Conservation (phyloP, 2,797 vertebrate species). For the Clarias fuscus region DNA sequence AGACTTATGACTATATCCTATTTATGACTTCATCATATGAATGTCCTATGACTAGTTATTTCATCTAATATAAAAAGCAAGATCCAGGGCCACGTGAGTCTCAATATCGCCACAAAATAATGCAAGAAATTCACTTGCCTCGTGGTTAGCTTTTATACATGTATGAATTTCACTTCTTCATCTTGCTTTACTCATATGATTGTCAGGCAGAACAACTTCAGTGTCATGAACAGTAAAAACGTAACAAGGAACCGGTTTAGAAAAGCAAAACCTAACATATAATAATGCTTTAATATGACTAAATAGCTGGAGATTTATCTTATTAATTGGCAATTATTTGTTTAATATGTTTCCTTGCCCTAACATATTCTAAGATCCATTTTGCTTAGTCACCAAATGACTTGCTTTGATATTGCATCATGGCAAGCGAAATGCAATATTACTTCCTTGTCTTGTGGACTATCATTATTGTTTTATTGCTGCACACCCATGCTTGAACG, state of each 20-base stretch:
- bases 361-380: background rate
- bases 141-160: background rate
- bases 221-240: background rate
- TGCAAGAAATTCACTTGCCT: background rate
- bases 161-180: conserved; percentile 27
- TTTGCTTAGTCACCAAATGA: background rate
- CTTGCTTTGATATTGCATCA: background rate
- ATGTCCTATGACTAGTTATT: background rate
- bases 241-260: background rate
- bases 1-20: background rate
- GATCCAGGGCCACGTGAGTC: background rate
- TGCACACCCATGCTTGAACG: background rate
- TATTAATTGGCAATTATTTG: no score
- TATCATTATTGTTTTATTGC: background rate
- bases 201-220: background rate
- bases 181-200: conserved; percentile 18
- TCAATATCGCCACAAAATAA: background rate
- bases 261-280: background rate
- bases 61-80: background rate
- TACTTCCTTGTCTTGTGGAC: background rate
- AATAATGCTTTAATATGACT: background rate
- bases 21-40: no score
- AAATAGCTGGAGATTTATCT: background rate
- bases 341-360: background rate
- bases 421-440: background rate